phyloP scores from a whole-genome alignment of 2,113 vertebrate species.

The Galbula dea region DNA sequence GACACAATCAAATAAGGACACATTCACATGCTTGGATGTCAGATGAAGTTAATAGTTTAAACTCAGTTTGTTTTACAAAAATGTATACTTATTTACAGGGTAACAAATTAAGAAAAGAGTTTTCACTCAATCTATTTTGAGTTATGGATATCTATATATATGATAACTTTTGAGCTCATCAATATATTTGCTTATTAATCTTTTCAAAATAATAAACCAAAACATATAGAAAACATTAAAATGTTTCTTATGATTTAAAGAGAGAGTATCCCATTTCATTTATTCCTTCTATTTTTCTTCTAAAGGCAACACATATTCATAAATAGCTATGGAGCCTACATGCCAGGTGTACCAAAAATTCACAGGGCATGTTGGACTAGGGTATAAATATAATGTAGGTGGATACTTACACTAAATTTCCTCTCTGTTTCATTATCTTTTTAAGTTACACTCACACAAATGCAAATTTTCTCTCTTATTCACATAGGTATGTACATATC shows the following conservation, averaged over 20 bases:
- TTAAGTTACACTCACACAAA: constrained; percentile 45
- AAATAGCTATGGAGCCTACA: constrained; percentile 19
- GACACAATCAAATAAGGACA: constrained; percentile 80
- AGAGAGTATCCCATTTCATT: constrained; percentile 69
- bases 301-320: constrained; percentile 59
- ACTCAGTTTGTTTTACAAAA: constrained; percentile 84
- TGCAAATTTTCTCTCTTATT: constrained; percentile 56
- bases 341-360: background rate
- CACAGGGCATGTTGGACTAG: constrained; percentile 14
- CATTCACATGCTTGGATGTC: constrained; percentile 90
- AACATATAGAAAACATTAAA: constrained; percentile 65
- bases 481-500: constrained; percentile 69
- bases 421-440: constrained; percentile 57
- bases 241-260: constrained; percentile 68
- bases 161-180: constrained; percentile 63
- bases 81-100: constrained; percentile 88
- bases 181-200: constrained; percentile 23
- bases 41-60: constrained; percentile 79
- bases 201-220: constrained; percentile 47
- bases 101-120: constrained; percentile 82
- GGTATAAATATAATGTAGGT: constrained; percentile 29
- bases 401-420: constrained; percentile 45
- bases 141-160: constrained; percentile 69
- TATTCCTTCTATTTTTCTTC: constrained; percentile 55
- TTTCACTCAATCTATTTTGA: constrained; percentile 77